A percentile compares a stretch with the other conserved stretches of the same genome.
Evolutionary conservation across 2,113 vertebrate species (phyloP).

Genomic region (Sula dactylatra): DNA sequence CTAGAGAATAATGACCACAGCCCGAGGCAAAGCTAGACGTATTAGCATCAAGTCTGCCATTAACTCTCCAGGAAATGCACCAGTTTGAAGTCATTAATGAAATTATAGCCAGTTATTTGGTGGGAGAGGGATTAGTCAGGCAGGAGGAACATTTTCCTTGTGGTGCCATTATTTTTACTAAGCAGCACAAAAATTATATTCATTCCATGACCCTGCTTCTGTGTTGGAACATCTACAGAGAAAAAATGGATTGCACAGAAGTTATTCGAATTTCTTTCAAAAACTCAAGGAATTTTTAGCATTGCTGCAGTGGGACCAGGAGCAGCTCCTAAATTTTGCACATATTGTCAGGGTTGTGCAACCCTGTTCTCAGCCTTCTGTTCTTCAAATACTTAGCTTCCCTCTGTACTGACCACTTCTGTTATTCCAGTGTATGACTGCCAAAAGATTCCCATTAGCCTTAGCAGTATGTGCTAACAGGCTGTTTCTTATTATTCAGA

Average conservation of each 20-base stretch:
- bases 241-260: neutral
- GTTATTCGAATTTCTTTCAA: neutral
- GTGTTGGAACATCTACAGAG: neutral
- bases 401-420: neutral
- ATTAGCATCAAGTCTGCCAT: neutral
- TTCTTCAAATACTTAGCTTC: neutral
- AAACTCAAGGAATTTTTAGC: neutral
- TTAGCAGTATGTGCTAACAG: neutral
- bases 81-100: neutral
- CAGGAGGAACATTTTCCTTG: neutral
- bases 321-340: neutral
- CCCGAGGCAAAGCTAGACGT: neutral
- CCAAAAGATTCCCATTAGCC: neutral
- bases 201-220: neutral
- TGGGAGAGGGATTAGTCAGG: neutral
- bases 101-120: neutral
- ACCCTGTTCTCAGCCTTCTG: neutral
- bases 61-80: conserved; percentile 2
- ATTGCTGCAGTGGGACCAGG: neutral
- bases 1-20: neutral
- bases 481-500: neutral
- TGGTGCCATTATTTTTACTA: neutral
- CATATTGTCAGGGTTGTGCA: neutral
- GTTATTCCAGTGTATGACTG: neutral
- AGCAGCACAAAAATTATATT: neutral